phyloP scores from a whole-genome alignment of 2,888 invertebrate genomes.

The Brachyptera risi region DNA sequence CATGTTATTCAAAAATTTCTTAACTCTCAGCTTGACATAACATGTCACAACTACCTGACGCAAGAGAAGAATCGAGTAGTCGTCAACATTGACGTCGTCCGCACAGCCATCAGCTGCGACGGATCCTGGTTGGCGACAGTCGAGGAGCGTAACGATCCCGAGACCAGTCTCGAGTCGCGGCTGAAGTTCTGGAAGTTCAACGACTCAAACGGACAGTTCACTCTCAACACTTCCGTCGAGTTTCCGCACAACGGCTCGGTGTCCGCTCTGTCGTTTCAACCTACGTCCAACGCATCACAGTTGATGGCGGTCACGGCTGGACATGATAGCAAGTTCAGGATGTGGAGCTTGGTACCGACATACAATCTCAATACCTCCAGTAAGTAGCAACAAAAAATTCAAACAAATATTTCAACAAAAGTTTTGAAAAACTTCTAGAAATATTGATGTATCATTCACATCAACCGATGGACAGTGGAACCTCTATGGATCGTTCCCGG shows the following conservation, averaged over 20 bases:
- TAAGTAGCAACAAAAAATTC: slow-evolving; percentile 40
- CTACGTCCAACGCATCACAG: slow-evolving; percentile 43
- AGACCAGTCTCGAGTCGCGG: slow-evolving; percentile 51
- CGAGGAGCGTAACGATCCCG: slow-evolving; percentile 43
- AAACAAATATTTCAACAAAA: too few species aligned
- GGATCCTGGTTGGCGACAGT: slow-evolving; percentile 70
- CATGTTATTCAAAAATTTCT: too few species aligned
- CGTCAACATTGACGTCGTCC: slow-evolving; percentile 61
- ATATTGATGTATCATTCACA: too few species aligned
- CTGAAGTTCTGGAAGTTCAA: slow-evolving; percentile 67
- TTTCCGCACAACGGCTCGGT: slow-evolving; percentile 63
- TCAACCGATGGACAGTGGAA: too few species aligned
- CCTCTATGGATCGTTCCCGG: too few species aligned
- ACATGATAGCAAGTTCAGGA: slow-evolving; percentile 62
- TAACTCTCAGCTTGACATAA: slow-evolving; percentile 68
- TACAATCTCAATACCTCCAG: slow-evolving; percentile 53
- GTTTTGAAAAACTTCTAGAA: too few species aligned
- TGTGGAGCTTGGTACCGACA: slow-evolving; percentile 62
- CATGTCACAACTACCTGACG: slow-evolving; percentile 64
- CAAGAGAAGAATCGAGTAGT: slow-evolving; percentile 56
- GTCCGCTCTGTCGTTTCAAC: slow-evolving; percentile 57
- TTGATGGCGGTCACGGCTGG: slow-evolving; percentile 61
- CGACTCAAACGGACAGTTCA: slow-evolving; percentile 50
- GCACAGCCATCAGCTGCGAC: slow-evolving; percentile 60
- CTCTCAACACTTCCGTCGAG: slow-evolving; percentile 68